A percentile compares a stretch with the other conserved stretches of the same genome.
These are phyloP conservation scores for Symphodus melops DNA, from an alignment of 2,113 vertebrate species.

Conservation along the genomic window DNA sequence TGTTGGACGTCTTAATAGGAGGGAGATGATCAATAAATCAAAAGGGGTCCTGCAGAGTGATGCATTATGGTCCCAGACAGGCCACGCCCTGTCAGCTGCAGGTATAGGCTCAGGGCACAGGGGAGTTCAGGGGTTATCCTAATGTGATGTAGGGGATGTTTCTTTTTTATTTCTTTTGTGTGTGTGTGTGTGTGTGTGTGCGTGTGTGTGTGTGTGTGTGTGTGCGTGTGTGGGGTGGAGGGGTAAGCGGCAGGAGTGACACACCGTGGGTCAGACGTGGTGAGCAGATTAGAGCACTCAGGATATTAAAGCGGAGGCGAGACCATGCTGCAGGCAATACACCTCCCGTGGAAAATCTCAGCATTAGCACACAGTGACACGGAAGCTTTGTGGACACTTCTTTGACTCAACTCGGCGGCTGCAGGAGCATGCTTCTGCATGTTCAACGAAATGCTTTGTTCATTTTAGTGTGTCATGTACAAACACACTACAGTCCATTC, in stretches of 20 bases:
- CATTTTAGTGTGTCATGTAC: not conserved
- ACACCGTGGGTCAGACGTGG: conserved; percentile 59
- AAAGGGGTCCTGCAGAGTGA: conserved; percentile 51
- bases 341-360: conserved; percentile 58
- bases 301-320: conserved; percentile 74
- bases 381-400: conserved; percentile 29
- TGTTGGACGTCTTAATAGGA: conserved; percentile 65
- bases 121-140: conserved; percentile 38
- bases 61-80: conserved; percentile 54
- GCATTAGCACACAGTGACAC: conserved; percentile 51
- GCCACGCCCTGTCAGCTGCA: conserved; percentile 7
- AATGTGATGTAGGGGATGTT: conserved; percentile 72
- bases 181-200: no score
- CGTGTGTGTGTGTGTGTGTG: conserved; percentile 15
- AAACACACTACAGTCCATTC: not conserved
- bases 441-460: not conserved
- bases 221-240: conserved; percentile 40
- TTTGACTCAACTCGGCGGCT: conserved; percentile 35
- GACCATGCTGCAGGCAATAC: conserved; percentile 49
- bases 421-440: not conserved
- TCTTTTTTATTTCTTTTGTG: no score
- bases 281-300: conserved; percentile 79
- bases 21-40: conserved; percentile 74
- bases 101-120: not conserved
- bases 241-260: conserved; percentile 57